Evolutionary conservation across 2,888 invertebrate species (phyloP).

Genomic region (Standfussiana lucernea): DNA sequence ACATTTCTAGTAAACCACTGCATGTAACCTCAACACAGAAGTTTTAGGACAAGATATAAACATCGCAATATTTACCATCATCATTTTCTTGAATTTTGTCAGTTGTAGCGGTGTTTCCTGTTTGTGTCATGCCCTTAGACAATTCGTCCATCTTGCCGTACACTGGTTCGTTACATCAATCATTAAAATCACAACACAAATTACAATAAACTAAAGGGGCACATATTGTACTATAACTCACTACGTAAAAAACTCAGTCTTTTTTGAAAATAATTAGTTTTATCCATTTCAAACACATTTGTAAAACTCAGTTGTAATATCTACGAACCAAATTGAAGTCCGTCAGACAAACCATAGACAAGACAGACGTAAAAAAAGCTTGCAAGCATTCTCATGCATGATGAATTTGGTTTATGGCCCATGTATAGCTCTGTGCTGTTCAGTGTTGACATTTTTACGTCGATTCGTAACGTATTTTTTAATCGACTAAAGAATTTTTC

Average conservation of each 20-base stretch:
- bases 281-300: conserved; percentile 86
- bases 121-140: conserved; percentile 91
- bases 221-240: conserved; percentile 79
- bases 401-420: conserved; percentile 31
- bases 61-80: conserved; percentile 82
- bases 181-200: conserved; percentile 86
- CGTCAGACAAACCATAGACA: conserved; percentile 73
- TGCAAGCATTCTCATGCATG: conserved; percentile 30
- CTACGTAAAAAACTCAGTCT: conserved; percentile 79
- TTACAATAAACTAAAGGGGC: conserved; percentile 76
- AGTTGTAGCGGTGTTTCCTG: conserved; percentile 89
- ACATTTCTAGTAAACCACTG: not conserved
- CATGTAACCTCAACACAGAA: not conserved
- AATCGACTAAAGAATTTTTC: conserved; percentile 10
- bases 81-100: conserved; percentile 88
- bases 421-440: not conserved
- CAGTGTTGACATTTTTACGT: not conserved
- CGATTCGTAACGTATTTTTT: not conserved
- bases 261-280: conserved; percentile 80
- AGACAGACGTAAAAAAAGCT: conserved; percentile 42
- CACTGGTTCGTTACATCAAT: conserved; percentile 90
- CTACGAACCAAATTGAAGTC: conserved; percentile 79
- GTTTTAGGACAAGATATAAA: conserved; percentile 12
- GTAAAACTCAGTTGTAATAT: conserved; percentile 76
- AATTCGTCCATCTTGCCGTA: conserved; percentile 91